Conservation (phyloP, 2,797 vertebrate species). For the Percopsis omiscomaycus region DNA sequence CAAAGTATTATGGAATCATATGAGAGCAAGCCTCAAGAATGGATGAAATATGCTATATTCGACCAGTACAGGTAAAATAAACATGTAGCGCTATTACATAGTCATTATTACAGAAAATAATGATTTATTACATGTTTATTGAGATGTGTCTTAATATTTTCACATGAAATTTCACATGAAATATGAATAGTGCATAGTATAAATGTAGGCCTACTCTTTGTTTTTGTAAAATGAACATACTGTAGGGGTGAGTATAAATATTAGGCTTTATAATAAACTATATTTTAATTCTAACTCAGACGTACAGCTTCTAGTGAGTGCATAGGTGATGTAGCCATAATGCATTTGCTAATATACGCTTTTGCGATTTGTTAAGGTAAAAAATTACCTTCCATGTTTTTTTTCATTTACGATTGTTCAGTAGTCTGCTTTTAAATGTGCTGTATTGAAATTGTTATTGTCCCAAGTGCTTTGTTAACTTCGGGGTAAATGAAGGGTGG, state of each 20-base stretch:
- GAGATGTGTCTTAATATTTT: background rate
- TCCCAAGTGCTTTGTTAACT: constrained; percentile 37
- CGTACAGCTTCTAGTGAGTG: no score
- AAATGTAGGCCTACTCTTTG: background rate
- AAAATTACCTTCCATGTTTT: no score
- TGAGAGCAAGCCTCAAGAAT: constrained; percentile 87
- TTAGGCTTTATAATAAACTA: background rate
- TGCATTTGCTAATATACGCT: no score
- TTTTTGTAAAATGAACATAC: background rate
- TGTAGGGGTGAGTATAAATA: background rate
- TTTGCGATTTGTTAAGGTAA: no score
- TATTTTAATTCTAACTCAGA: no score
- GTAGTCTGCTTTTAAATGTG: no score
- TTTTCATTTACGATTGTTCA: no score
- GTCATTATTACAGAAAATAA: background rate
- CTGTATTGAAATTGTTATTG: no score
- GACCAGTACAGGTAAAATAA: constrained; percentile 88
- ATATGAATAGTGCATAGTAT: no score
- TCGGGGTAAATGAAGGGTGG: constrained; percentile 48
- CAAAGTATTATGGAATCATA: constrained; percentile 90
- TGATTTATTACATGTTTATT: constrained; percentile 12
- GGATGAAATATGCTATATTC: constrained; percentile 86
- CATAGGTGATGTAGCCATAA: no score
- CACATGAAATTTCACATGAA: no score
- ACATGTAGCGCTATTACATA: background rate